Conservation (phyloP, 2,888 invertebrate genomes). For the Meghimatium bilineatum region DNA sequence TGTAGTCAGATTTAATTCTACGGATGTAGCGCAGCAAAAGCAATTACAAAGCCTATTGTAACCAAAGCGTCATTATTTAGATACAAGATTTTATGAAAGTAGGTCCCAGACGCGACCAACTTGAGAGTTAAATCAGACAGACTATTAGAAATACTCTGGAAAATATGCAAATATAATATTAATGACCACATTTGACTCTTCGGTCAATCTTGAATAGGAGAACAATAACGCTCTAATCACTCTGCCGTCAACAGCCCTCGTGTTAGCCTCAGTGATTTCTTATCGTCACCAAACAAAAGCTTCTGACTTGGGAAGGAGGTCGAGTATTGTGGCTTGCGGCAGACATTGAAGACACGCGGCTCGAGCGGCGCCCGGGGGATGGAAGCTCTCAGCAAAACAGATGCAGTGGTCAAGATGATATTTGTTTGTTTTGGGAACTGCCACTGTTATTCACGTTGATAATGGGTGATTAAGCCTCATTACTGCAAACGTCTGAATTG, state of each 20-base stretch:
- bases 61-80: not conserved
- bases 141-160: not conserved
- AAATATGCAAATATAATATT: constrained; percentile 34
- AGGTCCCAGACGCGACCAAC: not conserved
- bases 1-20: too few relatives aligned
- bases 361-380: not conserved
- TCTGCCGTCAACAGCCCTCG: constrained; percentile 32
- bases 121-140: too few relatives aligned
- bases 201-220: not conserved
- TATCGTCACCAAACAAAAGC: constrained; percentile 32
- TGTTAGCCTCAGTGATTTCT: constrained; percentile 19
- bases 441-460: not conserved
- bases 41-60: too few relatives aligned
- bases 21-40: too few relatives aligned
- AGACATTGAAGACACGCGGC: not conserved
- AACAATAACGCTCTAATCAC: constrained; percentile 39
- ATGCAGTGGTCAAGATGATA: constrained; percentile 18
- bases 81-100: not conserved
- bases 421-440: constrained; percentile 7
- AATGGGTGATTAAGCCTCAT: constrained; percentile 16
- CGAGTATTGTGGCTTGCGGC: not conserved
- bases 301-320: constrained; percentile 10
- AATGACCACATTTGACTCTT: constrained; percentile 34
- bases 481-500: not conserved
- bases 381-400: constrained; percentile 21